phyloP scores from a whole-genome alignment of 2,888 invertebrate species.

The Troilus luridus region DNA sequence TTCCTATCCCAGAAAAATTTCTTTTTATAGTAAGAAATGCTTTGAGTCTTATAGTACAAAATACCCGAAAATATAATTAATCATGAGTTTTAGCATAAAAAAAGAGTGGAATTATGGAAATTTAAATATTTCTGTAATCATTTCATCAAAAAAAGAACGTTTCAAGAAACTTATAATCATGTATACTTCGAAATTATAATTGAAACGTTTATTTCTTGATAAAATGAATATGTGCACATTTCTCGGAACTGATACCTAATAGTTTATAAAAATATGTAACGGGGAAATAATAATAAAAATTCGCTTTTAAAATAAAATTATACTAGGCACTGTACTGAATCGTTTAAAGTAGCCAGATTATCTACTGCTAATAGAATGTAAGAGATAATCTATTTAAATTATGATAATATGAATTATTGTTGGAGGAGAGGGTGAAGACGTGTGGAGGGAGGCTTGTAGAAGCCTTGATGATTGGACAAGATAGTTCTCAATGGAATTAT shows the following conservation, averaged over 20 bases:
- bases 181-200: too few relatives aligned
- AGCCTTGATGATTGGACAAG: slow-evolving; percentile 25
- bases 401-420: slow-evolving; percentile 44
- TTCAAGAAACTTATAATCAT: too few relatives aligned
- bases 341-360: background rate
- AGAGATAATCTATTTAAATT: slow-evolving; percentile 21
- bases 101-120: too few relatives aligned
- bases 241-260: background rate
- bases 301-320: background rate
- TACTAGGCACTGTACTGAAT: background rate
- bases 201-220: too few relatives aligned
- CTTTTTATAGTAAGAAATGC: background rate
- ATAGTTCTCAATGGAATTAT: slow-evolving; percentile 44
- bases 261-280: background rate
- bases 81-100: background rate
- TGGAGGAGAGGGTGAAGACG: background rate
- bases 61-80: background rate
- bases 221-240: background rate
- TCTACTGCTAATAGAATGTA: background rate
- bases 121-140: too few relatives aligned
- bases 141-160: too few relatives aligned
- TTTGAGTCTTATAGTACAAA: background rate
- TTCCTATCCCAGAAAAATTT: background rate
- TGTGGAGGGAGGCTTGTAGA: background rate
- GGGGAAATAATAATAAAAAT: background rate